Conservation (phyloP, 2,113 vertebrate genomes). For the Engraulis encrasicolus region DNA sequence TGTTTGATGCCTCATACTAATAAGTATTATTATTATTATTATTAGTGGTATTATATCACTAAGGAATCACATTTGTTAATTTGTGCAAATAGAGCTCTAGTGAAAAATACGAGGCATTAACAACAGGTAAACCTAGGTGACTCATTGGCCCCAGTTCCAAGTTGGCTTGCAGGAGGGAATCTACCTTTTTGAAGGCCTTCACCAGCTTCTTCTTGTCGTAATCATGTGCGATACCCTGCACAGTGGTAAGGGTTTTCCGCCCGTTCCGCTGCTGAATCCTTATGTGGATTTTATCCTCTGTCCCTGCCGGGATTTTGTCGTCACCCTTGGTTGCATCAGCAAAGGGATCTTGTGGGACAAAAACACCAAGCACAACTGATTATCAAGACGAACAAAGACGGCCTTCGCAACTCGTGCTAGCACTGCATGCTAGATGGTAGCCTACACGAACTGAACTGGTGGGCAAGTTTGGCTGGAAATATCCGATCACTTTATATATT, state of each 20-base stretch:
- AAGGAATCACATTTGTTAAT: neutral
- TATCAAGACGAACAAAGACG: neutral
- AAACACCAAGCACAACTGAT: neutral
- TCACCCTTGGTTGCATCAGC: constrained; percentile 94
- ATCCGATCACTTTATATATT: too few relatives aligned
- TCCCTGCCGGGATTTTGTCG: constrained; percentile 89
- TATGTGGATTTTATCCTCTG: constrained; percentile 91
- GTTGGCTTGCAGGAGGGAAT: neutral
- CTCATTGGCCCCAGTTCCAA: neutral
- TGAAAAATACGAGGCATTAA: neutral
- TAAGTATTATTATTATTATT: too few relatives aligned
- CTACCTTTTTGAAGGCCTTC: constrained; percentile 90
- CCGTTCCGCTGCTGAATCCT: constrained; percentile 91
- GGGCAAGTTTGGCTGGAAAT: too few relatives aligned
- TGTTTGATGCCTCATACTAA: neutral
- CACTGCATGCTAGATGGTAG: neutral
- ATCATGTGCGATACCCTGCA: constrained; percentile 87
- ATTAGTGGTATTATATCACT: neutral
- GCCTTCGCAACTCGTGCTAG: neutral
- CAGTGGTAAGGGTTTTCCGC: constrained; percentile 86
- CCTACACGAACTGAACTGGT: too few relatives aligned
- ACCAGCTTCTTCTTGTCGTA: constrained; percentile 94
- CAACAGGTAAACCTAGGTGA: neutral
- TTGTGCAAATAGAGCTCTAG: neutral
- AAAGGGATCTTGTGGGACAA: constrained; percentile 82